Evolutionary conservation across 2,797 vertebrate species (phyloP), one percentile per base, ranked within the genome.

Genomic region (Streptopelia turtur): DNA sequence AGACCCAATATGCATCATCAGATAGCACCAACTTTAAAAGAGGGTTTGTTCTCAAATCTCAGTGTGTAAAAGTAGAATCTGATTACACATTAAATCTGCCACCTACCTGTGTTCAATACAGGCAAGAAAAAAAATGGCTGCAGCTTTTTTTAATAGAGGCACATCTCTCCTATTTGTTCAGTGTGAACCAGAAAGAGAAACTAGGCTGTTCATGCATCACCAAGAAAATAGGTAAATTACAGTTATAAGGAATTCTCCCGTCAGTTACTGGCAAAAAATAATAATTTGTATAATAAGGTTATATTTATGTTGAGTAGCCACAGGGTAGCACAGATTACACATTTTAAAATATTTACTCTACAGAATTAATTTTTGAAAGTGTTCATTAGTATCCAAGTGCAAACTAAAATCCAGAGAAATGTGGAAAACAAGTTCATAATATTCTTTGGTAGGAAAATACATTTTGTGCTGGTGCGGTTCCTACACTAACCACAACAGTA

Each of bases 61-160:
- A 24, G 13, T 39, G 52, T 66, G 31, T 61, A 11, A 21, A 70
- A 68, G 35, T 66, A 8, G 6, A 63, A 66, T 74, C 33, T 70
- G 71, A 74, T 94, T 78, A 6, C 4, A 22, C 39, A 16, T 71
- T 84, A 83, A 80, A 89, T 81, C 66, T 87, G 41, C 41, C 47
- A 17, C 78, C 68, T 74, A 43, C 52, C 33, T 89, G 15, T 45
- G 31, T 84, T 72, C 74, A 79, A 2, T 81, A 28, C 10, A 72
- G 37, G 39, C 41, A 65, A 33, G 50, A 8, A 88, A 75, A 75
- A 65, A 91, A 65, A 77, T 31, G 27, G 81, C 74, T 76, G 70
- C 60, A 94, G 59, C 2, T 92, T 91, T 91, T 94, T 93, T 90
- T 55, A 84, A 81, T 72, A 83, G 66, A 90, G 45, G 13, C 27